phyloP scores from a whole-genome alignment of 2,888 invertebrate genomes.

The Callinectes sapidus region DNA sequence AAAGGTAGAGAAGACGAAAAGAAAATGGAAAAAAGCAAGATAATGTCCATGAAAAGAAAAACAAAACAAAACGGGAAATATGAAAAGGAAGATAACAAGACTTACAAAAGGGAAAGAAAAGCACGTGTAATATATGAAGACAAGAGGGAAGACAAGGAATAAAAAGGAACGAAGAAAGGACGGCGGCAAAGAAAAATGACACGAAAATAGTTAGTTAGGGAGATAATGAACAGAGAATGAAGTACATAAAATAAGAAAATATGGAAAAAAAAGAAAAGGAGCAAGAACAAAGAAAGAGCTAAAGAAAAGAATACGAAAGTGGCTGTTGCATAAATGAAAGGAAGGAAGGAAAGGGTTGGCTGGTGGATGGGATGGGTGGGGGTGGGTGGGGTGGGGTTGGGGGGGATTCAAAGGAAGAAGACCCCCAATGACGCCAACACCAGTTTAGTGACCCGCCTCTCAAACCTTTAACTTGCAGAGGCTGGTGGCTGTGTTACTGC shows the following conservation, averaged over 20 bases:
- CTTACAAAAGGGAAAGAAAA: not conserved
- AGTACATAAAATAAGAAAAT: not conserved
- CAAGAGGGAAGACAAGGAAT: not conserved
- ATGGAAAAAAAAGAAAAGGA: not conserved
- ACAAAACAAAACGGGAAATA: not conserved
- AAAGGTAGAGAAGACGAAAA: not conserved
- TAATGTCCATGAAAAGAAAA: not conserved
- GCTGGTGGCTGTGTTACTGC: too few species aligned
- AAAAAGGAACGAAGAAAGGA: not conserved
- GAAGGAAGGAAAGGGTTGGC: not conserved
- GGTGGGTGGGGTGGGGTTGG: too few species aligned
- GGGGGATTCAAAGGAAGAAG: too few species aligned
- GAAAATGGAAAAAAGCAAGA: not conserved
- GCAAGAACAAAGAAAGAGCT: not conserved
- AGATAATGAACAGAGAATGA: not conserved
- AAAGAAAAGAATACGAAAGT: not conserved
- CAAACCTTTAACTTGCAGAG: not conserved
- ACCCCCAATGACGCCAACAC: not conserved
- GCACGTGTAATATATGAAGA: not conserved
- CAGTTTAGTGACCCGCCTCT: not conserved
- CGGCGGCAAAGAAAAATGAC: not conserved
- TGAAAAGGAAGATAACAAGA: not conserved
- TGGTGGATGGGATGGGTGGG: too few species aligned
- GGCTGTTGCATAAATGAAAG: not conserved
- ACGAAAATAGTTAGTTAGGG: not conserved